A percentile compares a stretch with the other conserved stretches of the same genome.
These are phyloP conservation scores for Julus scanicus DNA, from an alignment of 2,888 invertebrate species.

Conservation along the genomic window DNA sequence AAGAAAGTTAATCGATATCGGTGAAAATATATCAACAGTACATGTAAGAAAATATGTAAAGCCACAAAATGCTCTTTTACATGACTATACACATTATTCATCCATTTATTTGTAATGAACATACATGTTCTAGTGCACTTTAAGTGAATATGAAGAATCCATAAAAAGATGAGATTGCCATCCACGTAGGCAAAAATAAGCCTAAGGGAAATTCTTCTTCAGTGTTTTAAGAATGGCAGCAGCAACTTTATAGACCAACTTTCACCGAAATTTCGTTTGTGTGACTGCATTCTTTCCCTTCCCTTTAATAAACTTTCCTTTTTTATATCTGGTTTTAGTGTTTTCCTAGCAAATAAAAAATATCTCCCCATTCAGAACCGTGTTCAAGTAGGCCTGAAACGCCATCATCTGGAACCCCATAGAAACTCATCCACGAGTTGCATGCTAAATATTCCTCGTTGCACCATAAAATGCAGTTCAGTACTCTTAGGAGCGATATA, in stretches of 20 bases:
- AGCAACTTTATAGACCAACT: slow-evolving; percentile 34
- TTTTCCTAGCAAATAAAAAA: slow-evolving; percentile 43
- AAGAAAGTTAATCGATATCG: too few relatives aligned
- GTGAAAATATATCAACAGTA: too few relatives aligned
- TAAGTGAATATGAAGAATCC: slow-evolving; percentile 36
- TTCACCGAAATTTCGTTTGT: not conserved
- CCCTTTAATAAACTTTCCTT: slow-evolving; percentile 29
- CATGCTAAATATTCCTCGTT: slow-evolving; percentile 43
- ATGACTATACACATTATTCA: not conserved
- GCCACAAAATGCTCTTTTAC: not conserved
- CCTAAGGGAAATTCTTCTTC: not conserved
- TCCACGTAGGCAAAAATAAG: not conserved
- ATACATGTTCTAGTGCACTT: not conserved
- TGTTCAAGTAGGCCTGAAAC: slow-evolving; percentile 42
- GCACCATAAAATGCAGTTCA: slow-evolving; percentile 6
- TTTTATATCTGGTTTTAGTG: slow-evolving; percentile 45
- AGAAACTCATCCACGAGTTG: slow-evolving; percentile 45
- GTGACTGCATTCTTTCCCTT: not conserved
- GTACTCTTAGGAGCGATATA: slow-evolving; percentile 14
- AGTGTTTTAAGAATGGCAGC: slow-evolving; percentile 37
- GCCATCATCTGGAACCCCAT: slow-evolving; percentile 37
- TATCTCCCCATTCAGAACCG: slow-evolving; percentile 36
- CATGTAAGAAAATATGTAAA: not conserved
- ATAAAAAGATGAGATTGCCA: not conserved
- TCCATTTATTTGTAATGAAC: not conserved